phyloP scores from a whole-genome alignment of 2,113 vertebrate genomes.

The Aegithalos caudatus region DNA sequence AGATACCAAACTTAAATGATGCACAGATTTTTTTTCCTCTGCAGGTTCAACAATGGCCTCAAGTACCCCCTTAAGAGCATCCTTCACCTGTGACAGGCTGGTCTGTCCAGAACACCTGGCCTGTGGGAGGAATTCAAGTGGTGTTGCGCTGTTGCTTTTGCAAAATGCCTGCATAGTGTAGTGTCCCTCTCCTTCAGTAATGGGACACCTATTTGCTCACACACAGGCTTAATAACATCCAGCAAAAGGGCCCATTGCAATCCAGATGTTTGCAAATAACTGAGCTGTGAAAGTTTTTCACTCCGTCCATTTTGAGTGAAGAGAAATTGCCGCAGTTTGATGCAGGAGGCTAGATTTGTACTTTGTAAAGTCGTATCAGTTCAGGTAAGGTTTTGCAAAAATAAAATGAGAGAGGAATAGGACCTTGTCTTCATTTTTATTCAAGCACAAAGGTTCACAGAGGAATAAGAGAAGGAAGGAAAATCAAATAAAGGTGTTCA shows the following conservation, averaged over 20 bases:
- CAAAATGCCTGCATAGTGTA: neutral
- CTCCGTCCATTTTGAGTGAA: neutral
- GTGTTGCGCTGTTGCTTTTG: neutral
- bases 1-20: neutral
- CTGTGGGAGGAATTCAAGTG: neutral
- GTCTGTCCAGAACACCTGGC: neutral
- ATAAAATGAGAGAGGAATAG: neutral
- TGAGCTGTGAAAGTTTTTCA: neutral
- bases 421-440: neutral
- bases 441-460: neutral
- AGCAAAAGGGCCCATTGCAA: neutral
- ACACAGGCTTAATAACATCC: accelerated
- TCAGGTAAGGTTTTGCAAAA: neutral
- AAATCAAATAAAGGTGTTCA: neutral
- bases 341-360: neutral
- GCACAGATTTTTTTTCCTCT: neutral
- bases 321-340: neutral
- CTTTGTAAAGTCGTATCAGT: neutral
- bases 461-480: neutral
- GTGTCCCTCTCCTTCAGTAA: neutral
- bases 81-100: neutral
- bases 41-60: neutral
- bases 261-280: neutral
- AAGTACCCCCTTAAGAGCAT: neutral
- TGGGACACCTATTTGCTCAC: accelerated